Percentiles rank a stretch among this genome's conserved stretches.
These are phyloP conservation scores for Rafetus swinhoei DNA, from an alignment of 2,113 vertebrate genomes.

Conservation along the genomic window DNA sequence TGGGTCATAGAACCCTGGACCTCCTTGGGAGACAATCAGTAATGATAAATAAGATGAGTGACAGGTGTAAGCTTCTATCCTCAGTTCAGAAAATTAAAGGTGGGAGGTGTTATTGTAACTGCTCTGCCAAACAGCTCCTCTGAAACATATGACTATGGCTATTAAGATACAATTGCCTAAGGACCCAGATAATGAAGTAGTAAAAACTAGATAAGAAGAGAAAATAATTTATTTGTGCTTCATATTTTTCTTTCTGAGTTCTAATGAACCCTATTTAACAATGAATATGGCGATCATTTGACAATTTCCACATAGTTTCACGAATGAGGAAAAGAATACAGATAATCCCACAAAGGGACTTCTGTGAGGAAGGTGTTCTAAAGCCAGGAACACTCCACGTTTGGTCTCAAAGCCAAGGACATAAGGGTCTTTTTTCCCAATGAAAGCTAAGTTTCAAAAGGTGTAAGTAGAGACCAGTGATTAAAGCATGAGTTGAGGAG, in stretches of 20 bases:
- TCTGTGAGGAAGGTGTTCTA: not conserved
- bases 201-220: not conserved
- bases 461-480: not conserved
- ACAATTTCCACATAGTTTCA: not conserved
- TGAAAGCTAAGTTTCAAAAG: not conserved
- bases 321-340: not conserved
- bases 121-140: not conserved
- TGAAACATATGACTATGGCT: not conserved
- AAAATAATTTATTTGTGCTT: not conserved
- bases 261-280: not conserved
- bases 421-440: not conserved
- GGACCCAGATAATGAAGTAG: not conserved
- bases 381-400: not conserved
- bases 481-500: not conserved
- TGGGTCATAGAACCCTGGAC: not conserved
- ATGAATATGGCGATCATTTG: not conserved
- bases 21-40: not conserved
- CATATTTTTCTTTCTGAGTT: not conserved
- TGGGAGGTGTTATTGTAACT: not conserved
- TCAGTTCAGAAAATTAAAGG: not conserved
- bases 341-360: not conserved
- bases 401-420: not conserved
- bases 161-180: not conserved
- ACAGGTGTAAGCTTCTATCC: not conserved
- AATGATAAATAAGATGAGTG: not conserved